These are phyloP conservation scores for Cryptomyrus ogoouensis DNA, from an alignment of 2,113 vertebrate species.

Conservation along the genomic window DNA sequence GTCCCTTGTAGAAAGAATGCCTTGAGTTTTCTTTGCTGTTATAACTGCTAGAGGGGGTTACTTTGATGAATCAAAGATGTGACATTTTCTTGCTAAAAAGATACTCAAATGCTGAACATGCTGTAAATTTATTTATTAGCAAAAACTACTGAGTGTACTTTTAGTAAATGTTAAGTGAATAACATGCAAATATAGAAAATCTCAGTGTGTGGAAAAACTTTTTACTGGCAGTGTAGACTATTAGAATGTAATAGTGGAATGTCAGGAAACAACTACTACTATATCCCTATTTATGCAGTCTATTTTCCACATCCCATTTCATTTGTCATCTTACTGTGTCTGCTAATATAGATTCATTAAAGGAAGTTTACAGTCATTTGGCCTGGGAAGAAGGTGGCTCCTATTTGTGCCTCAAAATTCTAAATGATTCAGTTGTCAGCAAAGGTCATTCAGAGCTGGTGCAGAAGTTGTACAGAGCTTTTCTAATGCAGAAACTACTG, in stretches of 20 bases:
- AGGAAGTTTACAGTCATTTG: background rate
- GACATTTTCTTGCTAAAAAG: background rate
- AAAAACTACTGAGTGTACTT: background rate
- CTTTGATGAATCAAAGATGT: background rate
- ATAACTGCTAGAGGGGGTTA: background rate
- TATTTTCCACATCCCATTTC: background rate
- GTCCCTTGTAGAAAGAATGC: background rate
- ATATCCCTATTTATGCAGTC: background rate
- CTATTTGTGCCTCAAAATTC: background rate
- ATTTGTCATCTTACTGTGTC: background rate
- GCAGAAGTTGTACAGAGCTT: background rate
- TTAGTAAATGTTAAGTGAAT: background rate
- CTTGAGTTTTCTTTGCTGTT: background rate
- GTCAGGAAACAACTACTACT: background rate
- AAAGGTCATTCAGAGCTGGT: background rate
- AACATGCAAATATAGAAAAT: background rate
- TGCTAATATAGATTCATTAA: background rate
- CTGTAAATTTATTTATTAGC: background rate
- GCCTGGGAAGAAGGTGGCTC: background rate
- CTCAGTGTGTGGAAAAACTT: background rate
- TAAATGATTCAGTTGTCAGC: background rate
- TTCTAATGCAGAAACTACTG: background rate
- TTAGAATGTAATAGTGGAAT: no score
- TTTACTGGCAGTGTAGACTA: background rate
- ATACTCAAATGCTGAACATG: background rate